Evolutionary conservation across 2,888 invertebrate species (phyloP).

Genomic region (Cheilosia urbana): DNA sequence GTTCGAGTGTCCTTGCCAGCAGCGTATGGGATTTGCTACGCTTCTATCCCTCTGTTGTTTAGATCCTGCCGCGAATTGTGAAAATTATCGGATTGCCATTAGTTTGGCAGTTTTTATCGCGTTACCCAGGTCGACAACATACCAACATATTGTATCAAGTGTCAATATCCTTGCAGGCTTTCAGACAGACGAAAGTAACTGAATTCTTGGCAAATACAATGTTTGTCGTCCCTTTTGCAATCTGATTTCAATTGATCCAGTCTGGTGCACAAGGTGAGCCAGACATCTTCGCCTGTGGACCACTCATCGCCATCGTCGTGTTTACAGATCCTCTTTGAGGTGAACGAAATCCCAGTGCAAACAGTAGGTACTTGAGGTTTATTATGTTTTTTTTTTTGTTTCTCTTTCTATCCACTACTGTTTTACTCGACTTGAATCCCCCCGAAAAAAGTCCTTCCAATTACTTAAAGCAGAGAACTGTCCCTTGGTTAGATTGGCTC

Average conservation of each 20-base stretch:
- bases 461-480: constrained; percentile 66
- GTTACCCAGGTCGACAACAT: constrained; percentile 25
- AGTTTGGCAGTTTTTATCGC: constrained; percentile 37
- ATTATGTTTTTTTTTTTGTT: constrained; percentile 5
- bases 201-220: constrained; percentile 47
- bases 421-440: constrained; percentile 14
- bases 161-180: constrained; percentile 22
- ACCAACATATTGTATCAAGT: constrained; percentile 37
- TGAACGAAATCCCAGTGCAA: constrained; percentile 42
- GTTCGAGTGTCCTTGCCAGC: constrained; percentile 56
- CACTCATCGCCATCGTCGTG: constrained; percentile 8
- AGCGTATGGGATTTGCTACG: constrained; percentile 39
- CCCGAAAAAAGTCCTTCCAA: constrained; percentile 51
- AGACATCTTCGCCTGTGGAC: constrained; percentile 30
- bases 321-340: constrained; percentile 62
- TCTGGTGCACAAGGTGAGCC: constrained; percentile 70
- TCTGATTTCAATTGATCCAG: constrained; percentile 69
- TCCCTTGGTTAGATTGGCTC: constrained; percentile 12
- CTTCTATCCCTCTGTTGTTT: not conserved
- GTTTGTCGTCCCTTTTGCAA: constrained; percentile 3
- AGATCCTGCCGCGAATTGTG: not conserved
- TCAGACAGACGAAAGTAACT: constrained; percentile 49
- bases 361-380: constrained; percentile 46
- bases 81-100: constrained; percentile 35
- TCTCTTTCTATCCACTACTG: not conserved